Evolutionary conservation across 1,140 invertebrate species (phyloP).

Genomic region (Plectrocnemia conspersa): DNA sequence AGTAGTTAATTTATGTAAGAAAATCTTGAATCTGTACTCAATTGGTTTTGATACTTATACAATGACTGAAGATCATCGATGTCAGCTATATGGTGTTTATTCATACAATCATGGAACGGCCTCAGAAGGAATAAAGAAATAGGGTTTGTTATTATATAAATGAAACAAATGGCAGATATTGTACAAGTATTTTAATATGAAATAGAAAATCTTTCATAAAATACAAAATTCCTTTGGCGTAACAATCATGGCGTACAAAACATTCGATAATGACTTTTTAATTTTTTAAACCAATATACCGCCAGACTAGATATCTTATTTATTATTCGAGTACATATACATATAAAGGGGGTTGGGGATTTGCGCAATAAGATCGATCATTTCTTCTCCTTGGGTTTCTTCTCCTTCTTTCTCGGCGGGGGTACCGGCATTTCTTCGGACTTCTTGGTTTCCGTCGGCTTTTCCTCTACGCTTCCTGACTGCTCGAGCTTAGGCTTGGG

Average conservation of each 20-base stretch:
- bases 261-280: slow-evolving; percentile 20
- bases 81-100: too few relatives aligned
- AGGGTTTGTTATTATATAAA: too few relatives aligned
- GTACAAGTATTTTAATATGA: slow-evolving; percentile 18
- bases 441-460: slow-evolving; percentile 27
- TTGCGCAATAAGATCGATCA: background rate
- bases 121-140: too few relatives aligned
- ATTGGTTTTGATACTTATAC: too few relatives aligned
- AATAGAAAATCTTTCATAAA: slow-evolving; percentile 22
- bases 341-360: background rate
- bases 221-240: slow-evolving; percentile 35
- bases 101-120: too few relatives aligned
- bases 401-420: slow-evolving; percentile 51
- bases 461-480: slow-evolving; percentile 35
- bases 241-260: slow-evolving; percentile 26
- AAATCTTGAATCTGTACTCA: too few relatives aligned
- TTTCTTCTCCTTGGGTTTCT: slow-evolving; percentile 51
- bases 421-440: slow-evolving; percentile 46
- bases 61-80: too few relatives aligned
- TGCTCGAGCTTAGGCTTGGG: slow-evolving; percentile 21
- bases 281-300: too few relatives aligned
- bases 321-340: too few relatives aligned
- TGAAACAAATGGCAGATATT: background rate
- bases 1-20: too few relatives aligned
- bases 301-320: too few relatives aligned